These are phyloP conservation scores for Chrosomus eos DNA, from an alignment of 2,797 vertebrate species.

Conservation along the genomic window DNA sequence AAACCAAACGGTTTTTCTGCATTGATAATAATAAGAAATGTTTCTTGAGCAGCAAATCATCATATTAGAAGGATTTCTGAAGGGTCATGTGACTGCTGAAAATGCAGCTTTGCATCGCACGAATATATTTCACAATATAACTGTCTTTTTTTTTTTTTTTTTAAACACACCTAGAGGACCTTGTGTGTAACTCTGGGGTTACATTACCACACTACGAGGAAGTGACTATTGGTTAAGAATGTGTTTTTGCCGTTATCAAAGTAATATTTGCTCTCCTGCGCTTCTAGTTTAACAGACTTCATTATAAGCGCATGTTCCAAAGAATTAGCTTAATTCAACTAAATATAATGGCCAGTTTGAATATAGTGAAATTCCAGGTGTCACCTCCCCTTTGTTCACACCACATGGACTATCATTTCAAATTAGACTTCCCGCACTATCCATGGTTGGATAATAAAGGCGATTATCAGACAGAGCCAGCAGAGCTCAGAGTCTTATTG, in stretches of 20 bases:
- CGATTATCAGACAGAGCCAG: conserved; percentile 7
- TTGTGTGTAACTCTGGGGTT: neutral
- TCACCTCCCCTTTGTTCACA: conserved; percentile 64
- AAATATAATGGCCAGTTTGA: conserved; percentile 1
- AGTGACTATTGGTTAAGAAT: neutral
- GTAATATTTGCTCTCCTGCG: neutral
- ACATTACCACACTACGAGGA: neutral
- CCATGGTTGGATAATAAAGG: conserved; percentile 56
- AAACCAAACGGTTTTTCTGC: neutral
- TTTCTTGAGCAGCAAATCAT: neutral
- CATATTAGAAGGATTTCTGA: neutral
- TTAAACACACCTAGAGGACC: neutral
- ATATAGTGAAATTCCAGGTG: conserved; percentile 52
- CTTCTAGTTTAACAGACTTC: neutral
- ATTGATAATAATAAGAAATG: neutral
- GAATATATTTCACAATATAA: neutral
- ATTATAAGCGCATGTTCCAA: neutral
- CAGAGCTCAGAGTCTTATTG: neutral
- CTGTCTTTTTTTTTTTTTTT: neutral
- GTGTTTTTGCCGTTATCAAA: neutral
- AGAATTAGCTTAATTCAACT: conserved; percentile 6
- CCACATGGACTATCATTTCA: conserved; percentile 71
- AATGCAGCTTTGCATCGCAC: neutral
- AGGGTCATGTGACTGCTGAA: neutral
- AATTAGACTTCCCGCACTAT: conserved; percentile 66